Evolutionary conservation across 2,888 invertebrate genomes (phyloP).

Genomic region (Acrobeloides nanus): DNA sequence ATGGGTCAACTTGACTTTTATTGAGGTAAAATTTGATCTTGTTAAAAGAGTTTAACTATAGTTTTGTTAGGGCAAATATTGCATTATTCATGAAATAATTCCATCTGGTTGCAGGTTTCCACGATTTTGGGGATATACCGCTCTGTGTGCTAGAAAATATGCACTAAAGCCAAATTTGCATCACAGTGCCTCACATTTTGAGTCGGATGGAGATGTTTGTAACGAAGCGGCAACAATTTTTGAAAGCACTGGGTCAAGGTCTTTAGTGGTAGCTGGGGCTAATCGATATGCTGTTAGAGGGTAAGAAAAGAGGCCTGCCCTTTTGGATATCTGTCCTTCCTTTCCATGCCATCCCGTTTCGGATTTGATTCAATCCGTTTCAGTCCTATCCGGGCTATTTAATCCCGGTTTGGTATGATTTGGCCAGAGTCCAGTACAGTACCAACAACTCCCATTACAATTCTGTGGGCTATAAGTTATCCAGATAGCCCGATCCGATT

Average conservation of each 20-base stretch:
- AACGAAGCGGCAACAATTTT: slow-evolving; percentile 24
- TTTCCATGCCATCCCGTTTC: too few relatives aligned
- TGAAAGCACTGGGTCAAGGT: slow-evolving; percentile 16
- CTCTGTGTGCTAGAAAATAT: slow-evolving; percentile 9
- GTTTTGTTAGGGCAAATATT: slow-evolving; percentile 10
- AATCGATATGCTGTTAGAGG: slow-evolving; percentile 28
- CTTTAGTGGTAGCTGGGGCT: slow-evolving; percentile 29
- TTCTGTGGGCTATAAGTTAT: too few relatives aligned
- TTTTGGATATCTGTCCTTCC: too few relatives aligned
- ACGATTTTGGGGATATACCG: slow-evolving; percentile 26
- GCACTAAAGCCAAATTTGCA: slow-evolving; percentile 14
- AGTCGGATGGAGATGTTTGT: slow-evolving; percentile 27
- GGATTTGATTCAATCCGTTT: too few relatives aligned
- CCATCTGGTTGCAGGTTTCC: slow-evolving; percentile 10
- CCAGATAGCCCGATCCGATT: too few relatives aligned
- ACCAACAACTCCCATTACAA: too few relatives aligned
- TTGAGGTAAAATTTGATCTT: slow-evolving; percentile 10
- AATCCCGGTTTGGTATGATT: too few relatives aligned
- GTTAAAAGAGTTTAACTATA: not conserved
- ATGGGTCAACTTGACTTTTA: slow-evolving; percentile 15
- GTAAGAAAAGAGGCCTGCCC: too few relatives aligned
- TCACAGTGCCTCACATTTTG: slow-evolving; percentile 28
- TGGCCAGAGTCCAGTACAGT: too few relatives aligned
- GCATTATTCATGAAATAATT: slow-evolving; percentile 17
- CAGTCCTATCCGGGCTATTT: too few relatives aligned